These are phyloP conservation scores for Cyphomyrus plagiostoma DNA, from an alignment of 2,113 vertebrate genomes.

Conservation along the genomic window DNA sequence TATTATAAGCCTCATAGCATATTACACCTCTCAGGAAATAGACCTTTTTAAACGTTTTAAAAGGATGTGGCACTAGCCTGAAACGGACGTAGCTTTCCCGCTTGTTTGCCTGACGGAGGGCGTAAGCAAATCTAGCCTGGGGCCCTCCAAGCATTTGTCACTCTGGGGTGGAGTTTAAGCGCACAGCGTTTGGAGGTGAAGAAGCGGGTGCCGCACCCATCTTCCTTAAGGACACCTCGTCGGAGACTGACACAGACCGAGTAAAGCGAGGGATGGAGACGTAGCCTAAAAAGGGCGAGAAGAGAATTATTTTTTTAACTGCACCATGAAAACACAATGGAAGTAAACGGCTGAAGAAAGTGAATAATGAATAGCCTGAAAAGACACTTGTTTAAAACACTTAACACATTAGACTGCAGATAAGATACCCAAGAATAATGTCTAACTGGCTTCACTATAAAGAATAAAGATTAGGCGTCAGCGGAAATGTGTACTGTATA, in stretches of 20 bases:
- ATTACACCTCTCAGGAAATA: not conserved
- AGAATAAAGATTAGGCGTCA: conserved; percentile 40
- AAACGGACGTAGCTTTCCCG: not conserved
- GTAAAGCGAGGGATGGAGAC: conserved; percentile 35
- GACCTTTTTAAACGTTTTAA: not conserved
- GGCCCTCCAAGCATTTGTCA: conserved; percentile 42
- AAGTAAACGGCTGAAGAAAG: not conserved
- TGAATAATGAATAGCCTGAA: not conserved
- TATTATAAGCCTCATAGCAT: not conserved
- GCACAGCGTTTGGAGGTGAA: conserved; percentile 27
- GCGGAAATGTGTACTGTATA: conserved; percentile 38
- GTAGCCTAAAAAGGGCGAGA: conserved; percentile 30
- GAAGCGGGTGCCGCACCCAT: conserved; percentile 53
- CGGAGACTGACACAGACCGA: conserved; percentile 65
- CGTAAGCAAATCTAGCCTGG: not conserved
- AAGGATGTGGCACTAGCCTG: not conserved
- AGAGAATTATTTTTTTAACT: not conserved
- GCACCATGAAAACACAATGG: not conserved
- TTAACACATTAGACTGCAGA: not conserved
- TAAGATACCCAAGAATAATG: not conserved
- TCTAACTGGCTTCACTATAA: conserved; percentile 27
- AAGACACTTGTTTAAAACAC: not conserved
- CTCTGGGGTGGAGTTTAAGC: conserved; percentile 55
- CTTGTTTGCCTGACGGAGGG: not conserved
- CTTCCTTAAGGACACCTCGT: conserved; percentile 59